These are phyloP conservation scores for Australoheros facetus DNA, from an alignment of 2,797 vertebrate genomes.

Conservation along the genomic window DNA sequence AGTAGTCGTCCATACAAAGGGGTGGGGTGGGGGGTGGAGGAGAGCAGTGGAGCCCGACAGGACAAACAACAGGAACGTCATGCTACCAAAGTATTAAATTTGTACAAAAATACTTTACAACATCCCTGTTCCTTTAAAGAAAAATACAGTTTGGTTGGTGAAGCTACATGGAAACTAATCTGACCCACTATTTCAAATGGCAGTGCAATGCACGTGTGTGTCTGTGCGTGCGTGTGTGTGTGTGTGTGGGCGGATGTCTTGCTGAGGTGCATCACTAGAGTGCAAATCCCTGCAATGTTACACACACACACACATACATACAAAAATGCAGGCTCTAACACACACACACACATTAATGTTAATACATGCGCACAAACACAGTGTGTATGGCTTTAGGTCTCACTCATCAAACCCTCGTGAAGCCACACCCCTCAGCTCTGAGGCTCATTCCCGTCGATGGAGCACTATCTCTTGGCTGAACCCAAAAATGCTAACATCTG, in stretches of 20 bases:
- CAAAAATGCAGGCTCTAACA: conserved; percentile 19
- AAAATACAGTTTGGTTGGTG: conserved; percentile 93
- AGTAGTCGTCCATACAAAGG: conserved; percentile 76
- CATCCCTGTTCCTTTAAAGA: conserved; percentile 99
- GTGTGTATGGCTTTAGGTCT: conserved; percentile 75
- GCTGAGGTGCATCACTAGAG: conserved; percentile 64
- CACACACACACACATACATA: conserved; percentile 1
- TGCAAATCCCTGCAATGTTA: conserved; percentile 73
- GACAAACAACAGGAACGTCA: conserved; percentile 99
- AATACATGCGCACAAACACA: conserved; percentile 40
- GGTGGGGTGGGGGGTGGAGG: conserved; percentile 66
- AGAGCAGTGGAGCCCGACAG: conserved; percentile 70
- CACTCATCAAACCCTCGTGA: conserved; percentile 51
- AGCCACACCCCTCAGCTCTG: conserved; percentile 52
- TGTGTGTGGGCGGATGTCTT: conserved; percentile 25
- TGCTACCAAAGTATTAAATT: conserved; percentile 99
- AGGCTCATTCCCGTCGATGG: conserved; percentile 28
- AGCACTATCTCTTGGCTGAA: conserved; percentile 11
- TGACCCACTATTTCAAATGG: conserved; percentile 87
- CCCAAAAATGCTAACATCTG: neutral
- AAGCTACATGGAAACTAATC: conserved; percentile 82
- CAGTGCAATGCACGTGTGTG: conserved; percentile 81
- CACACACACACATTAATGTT: conserved; percentile 15
- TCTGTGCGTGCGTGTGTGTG: conserved; percentile 11
- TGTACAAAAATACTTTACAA: conserved; percentile 99